These are phyloP conservation scores for Brachyhypopomus occidentalis DNA, from an alignment of 2,113 vertebrate genomes.

Conservation along the genomic window DNA sequence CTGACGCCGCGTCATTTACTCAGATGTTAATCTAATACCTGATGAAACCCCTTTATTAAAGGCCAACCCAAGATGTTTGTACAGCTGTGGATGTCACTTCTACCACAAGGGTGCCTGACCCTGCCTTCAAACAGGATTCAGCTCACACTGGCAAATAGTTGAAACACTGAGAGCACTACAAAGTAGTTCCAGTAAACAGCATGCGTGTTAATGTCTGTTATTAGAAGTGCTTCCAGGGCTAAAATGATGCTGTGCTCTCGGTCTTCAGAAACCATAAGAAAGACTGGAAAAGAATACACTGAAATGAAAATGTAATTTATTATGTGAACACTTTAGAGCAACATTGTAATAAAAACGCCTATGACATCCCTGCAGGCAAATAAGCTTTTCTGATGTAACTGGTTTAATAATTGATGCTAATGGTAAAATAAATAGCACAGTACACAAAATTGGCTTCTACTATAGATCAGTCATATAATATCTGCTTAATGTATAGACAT, in stretches of 20 bases:
- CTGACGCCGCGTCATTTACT: neutral
- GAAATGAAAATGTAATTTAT: no score
- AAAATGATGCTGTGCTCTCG: neutral
- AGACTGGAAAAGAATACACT: neutral
- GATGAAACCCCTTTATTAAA: neutral
- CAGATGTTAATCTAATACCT: neutral
- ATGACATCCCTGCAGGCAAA: slow-evolving; percentile 15
- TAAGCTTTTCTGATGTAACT: neutral
- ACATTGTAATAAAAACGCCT: neutral
- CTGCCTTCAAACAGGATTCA: slow-evolving; percentile 53
- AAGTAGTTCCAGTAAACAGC: slow-evolving; percentile 52
- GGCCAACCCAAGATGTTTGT: slow-evolving; percentile 29
- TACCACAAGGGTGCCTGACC: slow-evolving; percentile 56
- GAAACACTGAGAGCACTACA: neutral
- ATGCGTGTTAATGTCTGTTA: neutral
- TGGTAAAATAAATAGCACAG: slow-evolving; percentile 11
- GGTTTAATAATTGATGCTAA: slow-evolving; percentile 27
- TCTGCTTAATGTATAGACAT: neutral
- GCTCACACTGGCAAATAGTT: slow-evolving; percentile 59
- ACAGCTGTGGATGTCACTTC: slow-evolving; percentile 56
- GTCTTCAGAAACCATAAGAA: neutral
- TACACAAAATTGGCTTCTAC: neutral
- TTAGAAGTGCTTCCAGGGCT: neutral
- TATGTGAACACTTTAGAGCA: neutral
- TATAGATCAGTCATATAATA: neutral